A percentile compares a stretch with the other conserved stretches of the same genome.
Evolutionary conservation across 2,113 vertebrate genomes (phyloP).

Genomic region (Indicator indicator): DNA sequence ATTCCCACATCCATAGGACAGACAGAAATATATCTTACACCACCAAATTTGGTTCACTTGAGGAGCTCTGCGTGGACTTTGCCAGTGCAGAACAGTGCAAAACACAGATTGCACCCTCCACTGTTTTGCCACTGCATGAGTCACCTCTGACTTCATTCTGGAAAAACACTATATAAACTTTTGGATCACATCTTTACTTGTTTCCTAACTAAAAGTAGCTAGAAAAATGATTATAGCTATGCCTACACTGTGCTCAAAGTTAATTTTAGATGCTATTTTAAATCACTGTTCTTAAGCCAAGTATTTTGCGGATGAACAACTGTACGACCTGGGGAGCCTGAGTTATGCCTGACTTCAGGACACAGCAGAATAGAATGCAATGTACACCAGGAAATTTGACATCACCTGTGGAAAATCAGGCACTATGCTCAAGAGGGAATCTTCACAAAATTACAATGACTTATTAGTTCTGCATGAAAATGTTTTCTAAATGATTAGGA

Average conservation of each 20-base stretch:
- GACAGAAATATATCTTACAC: background rate
- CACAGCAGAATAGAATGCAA: background rate
- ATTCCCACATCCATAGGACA: fast-evolving
- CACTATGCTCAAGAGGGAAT: background rate
- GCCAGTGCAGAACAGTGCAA: background rate
- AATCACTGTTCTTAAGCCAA: background rate
- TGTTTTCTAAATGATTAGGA: background rate
- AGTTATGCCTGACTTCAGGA: background rate
- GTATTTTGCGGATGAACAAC: background rate
- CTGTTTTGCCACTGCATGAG: background rate
- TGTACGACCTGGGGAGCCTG: background rate
- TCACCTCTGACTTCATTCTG: fast-evolving
- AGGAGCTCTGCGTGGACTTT: background rate
- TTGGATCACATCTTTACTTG: background rate
- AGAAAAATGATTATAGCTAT: background rate
- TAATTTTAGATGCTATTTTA: background rate
- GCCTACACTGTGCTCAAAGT: background rate
- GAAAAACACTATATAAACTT: background rate
- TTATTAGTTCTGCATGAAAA: background rate
- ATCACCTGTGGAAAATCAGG: background rate
- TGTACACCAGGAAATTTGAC: background rate
- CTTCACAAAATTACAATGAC: background rate
- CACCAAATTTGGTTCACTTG: background rate
- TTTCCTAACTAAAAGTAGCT: background rate
- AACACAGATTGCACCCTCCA: background rate